Conservation (phyloP, 1,140 invertebrate species). For the Aethina tumida region DNA sequence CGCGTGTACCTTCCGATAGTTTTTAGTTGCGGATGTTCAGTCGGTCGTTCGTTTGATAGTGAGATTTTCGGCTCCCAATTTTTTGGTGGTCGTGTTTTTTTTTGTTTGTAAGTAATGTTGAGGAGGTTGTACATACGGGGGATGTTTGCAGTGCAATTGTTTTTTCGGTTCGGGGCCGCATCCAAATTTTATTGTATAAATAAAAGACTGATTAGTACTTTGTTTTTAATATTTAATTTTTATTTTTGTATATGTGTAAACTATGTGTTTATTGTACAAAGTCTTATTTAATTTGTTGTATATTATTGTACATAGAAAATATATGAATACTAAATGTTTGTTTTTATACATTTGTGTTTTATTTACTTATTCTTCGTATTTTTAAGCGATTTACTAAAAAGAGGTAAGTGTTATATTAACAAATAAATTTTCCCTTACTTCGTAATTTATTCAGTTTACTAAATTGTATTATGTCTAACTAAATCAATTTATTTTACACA, state of each 20-base stretch:
- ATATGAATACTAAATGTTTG: constrained; percentile 25
- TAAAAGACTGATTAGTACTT: constrained; percentile 29
- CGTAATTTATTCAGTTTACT: too few species aligned
- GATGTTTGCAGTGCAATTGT: neutral
- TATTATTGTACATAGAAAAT: constrained; percentile 22
- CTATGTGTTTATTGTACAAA: constrained; percentile 21
- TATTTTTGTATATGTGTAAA: constrained; percentile 24
- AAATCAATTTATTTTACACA: too few species aligned
- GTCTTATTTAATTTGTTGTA: constrained; percentile 26
- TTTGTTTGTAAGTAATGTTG: neutral
- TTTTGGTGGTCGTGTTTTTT: constrained; percentile 5
- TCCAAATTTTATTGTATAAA: constrained; percentile 2
- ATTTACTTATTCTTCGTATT: neutral
- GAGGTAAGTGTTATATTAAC: neutral
- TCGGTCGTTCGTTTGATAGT: neutral
- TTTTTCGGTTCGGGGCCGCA: too few species aligned
- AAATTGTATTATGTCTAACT: too few species aligned
- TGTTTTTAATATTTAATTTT: constrained; percentile 18
- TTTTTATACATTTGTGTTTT: constrained; percentile 19
- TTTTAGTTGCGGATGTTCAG: too few species aligned
- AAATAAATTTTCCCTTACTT: neutral
- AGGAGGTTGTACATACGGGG: neutral
- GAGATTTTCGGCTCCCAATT: constrained; percentile 1
- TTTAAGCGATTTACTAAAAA: constrained; percentile 2
- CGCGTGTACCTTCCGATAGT: neutral